phyloP scores from a whole-genome alignment of 2,888 invertebrate species.

The Rhagonycha lutea region DNA sequence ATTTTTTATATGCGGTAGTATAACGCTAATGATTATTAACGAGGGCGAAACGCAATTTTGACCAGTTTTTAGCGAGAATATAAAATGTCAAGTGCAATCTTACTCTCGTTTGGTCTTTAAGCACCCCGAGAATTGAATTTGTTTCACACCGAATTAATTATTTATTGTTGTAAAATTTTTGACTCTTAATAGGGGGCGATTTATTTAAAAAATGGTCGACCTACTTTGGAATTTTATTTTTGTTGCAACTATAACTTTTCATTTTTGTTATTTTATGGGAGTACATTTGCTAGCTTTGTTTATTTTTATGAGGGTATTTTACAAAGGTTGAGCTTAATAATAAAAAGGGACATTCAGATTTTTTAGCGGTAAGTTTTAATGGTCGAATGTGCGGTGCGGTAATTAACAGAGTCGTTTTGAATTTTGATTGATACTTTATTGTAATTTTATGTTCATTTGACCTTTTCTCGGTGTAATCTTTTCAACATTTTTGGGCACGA shows the following conservation, averaged over 20 bases:
- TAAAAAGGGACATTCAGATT: neutral
- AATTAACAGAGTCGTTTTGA: neutral
- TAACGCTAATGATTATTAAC: neutral
- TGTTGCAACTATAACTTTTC: neutral
- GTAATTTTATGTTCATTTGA: neutral
- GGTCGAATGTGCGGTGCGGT: neutral
- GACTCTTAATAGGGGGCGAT: neutral
- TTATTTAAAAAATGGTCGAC: neutral
- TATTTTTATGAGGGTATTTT: neutral
- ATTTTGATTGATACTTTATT: neutral
- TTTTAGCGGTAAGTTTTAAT: neutral
- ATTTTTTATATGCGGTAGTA: neutral
- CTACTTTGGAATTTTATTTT: neutral
- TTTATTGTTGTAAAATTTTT: neutral
- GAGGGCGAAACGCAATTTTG: neutral
- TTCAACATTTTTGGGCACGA: neutral
- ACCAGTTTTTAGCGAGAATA: neutral
- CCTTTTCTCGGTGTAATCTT: neutral
- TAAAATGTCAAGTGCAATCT: neutral
- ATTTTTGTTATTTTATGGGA: slow-evolving; percentile 1
- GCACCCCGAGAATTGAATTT: neutral
- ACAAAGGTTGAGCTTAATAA: neutral
- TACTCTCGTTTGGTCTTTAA: neutral
- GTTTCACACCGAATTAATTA: neutral
- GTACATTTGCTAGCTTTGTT: neutral